These are phyloP conservation scores for Phyllotreta striolata DNA, from an alignment of 2,888 invertebrate species.

Conservation along the genomic window DNA sequence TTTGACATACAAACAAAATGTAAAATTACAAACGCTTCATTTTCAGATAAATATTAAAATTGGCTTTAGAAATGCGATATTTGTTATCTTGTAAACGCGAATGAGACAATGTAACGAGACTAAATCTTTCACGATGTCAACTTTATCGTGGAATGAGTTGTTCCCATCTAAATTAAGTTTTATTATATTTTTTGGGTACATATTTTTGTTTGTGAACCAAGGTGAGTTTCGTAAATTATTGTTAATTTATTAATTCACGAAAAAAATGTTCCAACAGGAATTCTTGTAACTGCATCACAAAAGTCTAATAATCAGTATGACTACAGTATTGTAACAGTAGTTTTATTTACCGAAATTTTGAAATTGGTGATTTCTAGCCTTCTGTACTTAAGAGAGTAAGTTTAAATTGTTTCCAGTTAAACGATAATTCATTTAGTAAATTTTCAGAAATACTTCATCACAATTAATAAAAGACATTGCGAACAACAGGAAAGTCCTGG, in stretches of 20 bases:
- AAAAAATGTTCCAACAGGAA: conserved; percentile 67
- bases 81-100: too few relatives aligned
- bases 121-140: conserved; percentile 20
- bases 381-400: conserved; percentile 65
- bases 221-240: conserved; percentile 66
- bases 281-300: conserved; percentile 91
- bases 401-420: conserved; percentile 22
- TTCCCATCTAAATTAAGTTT: conserved; percentile 86
- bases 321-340: conserved; percentile 89
- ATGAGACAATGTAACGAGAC: too few relatives aligned
- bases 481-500: conserved; percentile 71
- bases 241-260: conserved; percentile 10
- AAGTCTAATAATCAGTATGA: conserved; percentile 79
- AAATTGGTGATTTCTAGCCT: conserved; percentile 78
- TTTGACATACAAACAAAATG: too few relatives aligned
- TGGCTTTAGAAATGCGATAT: too few relatives aligned
- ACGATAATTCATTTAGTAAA: neutral
- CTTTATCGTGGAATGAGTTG: conserved; percentile 64
- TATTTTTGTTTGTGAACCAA: conserved; percentile 90
- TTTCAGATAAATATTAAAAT: too few relatives aligned
- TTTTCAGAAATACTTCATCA: conserved; percentile 65
- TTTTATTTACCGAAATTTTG: conserved; percentile 85
- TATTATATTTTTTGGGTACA: conserved; percentile 83
- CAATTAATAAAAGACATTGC: conserved; percentile 66
- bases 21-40: too few relatives aligned